Base-by-base conservation (phyloP, 2,888 invertebrate species). In the Aleiodes alternator region DNA sequence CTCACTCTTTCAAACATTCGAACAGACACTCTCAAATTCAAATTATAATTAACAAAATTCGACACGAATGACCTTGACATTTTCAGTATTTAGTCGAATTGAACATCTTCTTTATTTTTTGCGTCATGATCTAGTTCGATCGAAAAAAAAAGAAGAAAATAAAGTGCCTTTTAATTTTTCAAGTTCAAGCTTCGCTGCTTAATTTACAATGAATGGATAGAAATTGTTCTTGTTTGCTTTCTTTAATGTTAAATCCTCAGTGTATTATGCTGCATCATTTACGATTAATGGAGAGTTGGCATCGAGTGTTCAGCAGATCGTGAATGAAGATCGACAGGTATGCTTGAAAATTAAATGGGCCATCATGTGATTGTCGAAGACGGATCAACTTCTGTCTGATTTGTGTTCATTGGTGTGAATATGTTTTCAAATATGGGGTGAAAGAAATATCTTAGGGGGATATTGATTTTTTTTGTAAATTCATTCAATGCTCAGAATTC, bases 301-400 rank as follows among this genome's bases (percentile, higher is more conserved):
- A 83, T 83, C 79, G 82, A 77, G 75, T 80, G 84, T 79, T 80
- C 81, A 81, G 79, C 82, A 82, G 81, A 78, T 82, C 82, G 82
- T 80, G 72, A 84, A 69, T 74, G 23, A 76, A 75, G 66, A 72
- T 68, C 69, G 61, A 72, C 51, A 79, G 76, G 72, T 76, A 76
- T 76, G 78, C 84, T 84, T 73, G 82, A 82, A 82, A 82, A 84
- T 77, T 82, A 82, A 84, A 76, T 83, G 84, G 81, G 85, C 81
- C 87, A 80, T 84, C 78, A 43, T 9, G 43, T 43, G 71, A 74
- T 69, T n/a, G 69, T 73, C 72, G 73, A 76, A 76, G 80, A 71
- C 76, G 80, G 82, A 83, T 86, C 43, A 81, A 82, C 80, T 86
- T 87, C 85, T 85, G 84, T 82, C 82, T 83, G 86, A 86, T 86